Percentiles rank a stretch among this genome's conserved stretches.
phyloP scores from a whole-genome alignment of 2,797 vertebrate genomes.

The Anolis apletophallus region DNA sequence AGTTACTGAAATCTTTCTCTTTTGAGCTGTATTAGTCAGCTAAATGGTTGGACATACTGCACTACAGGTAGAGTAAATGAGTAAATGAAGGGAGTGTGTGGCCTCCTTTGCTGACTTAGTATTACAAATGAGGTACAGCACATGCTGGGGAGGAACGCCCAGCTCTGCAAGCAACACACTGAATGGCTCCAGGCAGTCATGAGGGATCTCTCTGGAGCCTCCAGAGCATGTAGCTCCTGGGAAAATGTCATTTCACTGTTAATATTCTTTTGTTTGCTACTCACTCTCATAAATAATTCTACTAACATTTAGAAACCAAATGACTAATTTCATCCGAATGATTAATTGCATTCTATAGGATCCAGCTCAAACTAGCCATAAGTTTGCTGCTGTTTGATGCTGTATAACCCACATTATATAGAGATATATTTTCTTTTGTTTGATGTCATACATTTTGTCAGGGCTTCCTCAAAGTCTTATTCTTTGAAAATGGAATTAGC shows the following conservation, averaged over 20 bases:
- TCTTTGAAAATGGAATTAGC: constrained; percentile 52
- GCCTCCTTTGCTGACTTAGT: constrained; percentile 20
- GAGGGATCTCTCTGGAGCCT: constrained; percentile 40
- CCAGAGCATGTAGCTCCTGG: constrained; percentile 38
- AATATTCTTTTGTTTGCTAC: constrained; percentile 14
- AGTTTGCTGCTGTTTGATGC: too few relatives aligned
- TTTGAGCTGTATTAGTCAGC: not conserved
- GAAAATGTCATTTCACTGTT: constrained; percentile 46
- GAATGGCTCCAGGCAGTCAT: constrained; percentile 23
- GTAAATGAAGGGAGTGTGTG: not conserved
- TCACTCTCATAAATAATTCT: too few relatives aligned
- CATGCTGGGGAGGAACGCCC: not conserved
- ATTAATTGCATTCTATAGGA: too few relatives aligned
- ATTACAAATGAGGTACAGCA: constrained; percentile 6
- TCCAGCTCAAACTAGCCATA: too few relatives aligned
- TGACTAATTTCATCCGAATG: too few relatives aligned
- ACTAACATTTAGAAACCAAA: too few relatives aligned
- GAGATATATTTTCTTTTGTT: not conserved
- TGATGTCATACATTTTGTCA: constrained; percentile 17
- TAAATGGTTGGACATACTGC: not conserved
- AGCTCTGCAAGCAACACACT: constrained; percentile 2
- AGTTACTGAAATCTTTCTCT: not conserved
- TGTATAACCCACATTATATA: too few relatives aligned
- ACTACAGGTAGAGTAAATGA: not conserved
- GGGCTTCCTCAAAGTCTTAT: constrained; percentile 45